Evolutionary conservation across 2,888 invertebrate species (phyloP), one percentile per base, ranked within the genome.

Genomic region (Cyaniris semiargus): DNA sequence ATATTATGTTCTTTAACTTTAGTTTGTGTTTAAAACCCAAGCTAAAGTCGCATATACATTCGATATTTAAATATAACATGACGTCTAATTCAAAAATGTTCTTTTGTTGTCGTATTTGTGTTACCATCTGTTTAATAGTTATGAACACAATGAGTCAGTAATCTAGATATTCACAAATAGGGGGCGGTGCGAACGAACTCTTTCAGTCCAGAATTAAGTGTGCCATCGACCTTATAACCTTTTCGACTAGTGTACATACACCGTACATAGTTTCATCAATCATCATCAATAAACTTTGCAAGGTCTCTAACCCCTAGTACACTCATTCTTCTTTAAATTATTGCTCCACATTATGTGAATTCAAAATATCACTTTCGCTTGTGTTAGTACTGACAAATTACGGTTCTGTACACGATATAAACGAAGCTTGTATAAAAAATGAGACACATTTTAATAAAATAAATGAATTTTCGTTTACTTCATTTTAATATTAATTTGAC

Each of bases 121-220:
- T 58, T 76, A 31, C 78, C 79, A 81, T 80, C 80, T 80, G 80
- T 80, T 84, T 83, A 81, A 83, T 80, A 81, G 88, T 89, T 90
- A 89, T 90, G 87, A 84, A 83, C 83, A 85, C 86, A 88, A 87
- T 90, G 88, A 89, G 88, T 90, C 88, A 89, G 87, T 89, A 89
- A 89, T 91, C 89, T 89, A 91, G 88, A 90, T 91, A 86, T 85
- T 88, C 83, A 85, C 87, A 86, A 90, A 90, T 87, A 90, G 89
- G 86, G 86, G 86, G 82, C 88, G 88, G 88, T 87, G 93, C 93
- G 90, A 93, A 93, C 90, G 93, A 93, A 93, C 93, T 91, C 89
- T 90, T 92, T 90, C 90, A 92, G 92, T 87, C 88, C 86, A 89
- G 89, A 85, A 87, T 86, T 80, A 92, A 90, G 83, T 92, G 85